Percentiles rank a stretch among this genome's conserved stretches.
phyloP scores from a whole-genome alignment of 2,888 invertebrate species.

The Stenodema calcarata region DNA sequence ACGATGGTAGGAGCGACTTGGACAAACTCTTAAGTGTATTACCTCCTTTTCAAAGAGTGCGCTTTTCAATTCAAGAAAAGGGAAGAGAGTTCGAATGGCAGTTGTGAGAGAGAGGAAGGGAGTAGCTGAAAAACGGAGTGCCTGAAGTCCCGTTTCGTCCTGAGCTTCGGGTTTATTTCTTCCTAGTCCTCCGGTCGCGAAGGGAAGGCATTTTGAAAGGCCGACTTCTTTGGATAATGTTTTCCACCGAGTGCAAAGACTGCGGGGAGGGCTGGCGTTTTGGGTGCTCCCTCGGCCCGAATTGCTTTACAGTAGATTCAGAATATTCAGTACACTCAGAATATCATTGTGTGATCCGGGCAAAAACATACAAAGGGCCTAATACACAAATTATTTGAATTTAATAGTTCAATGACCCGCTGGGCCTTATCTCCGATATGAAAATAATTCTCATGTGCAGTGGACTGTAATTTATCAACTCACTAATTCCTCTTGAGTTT shows the following conservation, averaged over 20 bases:
- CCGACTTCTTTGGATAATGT: background rate
- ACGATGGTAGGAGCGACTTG: slow-evolving; percentile 16
- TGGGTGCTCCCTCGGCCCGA: too few relatives aligned
- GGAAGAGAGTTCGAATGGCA: background rate
- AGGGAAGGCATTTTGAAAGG: background rate
- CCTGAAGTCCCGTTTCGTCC: background rate
- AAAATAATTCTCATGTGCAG: too few relatives aligned
- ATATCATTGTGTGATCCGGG: too few relatives aligned
- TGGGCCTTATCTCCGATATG: too few relatives aligned
- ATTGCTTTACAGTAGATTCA: too few relatives aligned
- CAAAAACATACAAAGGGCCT: too few relatives aligned
- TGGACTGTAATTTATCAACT: too few relatives aligned
- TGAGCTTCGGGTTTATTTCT: background rate
- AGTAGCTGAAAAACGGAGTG: background rate
- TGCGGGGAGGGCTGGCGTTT: too few relatives aligned
- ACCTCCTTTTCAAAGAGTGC: slow-evolving; percentile 34
- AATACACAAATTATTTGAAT: too few relatives aligned
- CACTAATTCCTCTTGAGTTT: too few relatives aligned
- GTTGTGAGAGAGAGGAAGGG: background rate
- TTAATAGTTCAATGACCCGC: too few relatives aligned
- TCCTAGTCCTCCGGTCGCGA: background rate
- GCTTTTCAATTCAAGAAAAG: slow-evolving; percentile 25
- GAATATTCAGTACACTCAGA: too few relatives aligned
- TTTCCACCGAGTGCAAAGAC: background rate
- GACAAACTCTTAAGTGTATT: slow-evolving; percentile 44